Percentiles rank a stretch among this genome's conserved stretches.
Evolutionary conservation across 2,888 invertebrate species (phyloP).

Genomic region (Drosophila parthenogenetica): DNA sequence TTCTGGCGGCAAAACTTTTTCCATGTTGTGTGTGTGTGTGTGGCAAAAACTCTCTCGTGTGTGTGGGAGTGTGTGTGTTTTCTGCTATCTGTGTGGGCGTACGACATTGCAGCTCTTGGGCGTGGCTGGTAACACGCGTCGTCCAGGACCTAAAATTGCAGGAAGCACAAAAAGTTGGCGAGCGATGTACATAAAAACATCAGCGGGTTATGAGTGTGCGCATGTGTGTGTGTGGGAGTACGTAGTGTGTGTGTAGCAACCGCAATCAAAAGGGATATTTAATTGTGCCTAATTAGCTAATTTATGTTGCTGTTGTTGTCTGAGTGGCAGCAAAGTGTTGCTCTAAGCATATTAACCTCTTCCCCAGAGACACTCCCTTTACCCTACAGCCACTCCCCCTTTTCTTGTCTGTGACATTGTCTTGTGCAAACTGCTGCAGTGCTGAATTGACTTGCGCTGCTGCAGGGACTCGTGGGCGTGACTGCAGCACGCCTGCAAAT

Average conservation of each 20-base stretch:
- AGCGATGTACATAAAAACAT: slow-evolving; percentile 63
- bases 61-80: slow-evolving; percentile 26
- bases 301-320: slow-evolving; percentile 66
- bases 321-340: slow-evolving; percentile 63
- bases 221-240: slow-evolving; percentile 25
- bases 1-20: slow-evolving; percentile 73
- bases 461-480: background rate
- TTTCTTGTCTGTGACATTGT: slow-evolving; percentile 35
- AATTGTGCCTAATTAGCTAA: slow-evolving; percentile 79
- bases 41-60: slow-evolving; percentile 59
- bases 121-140: slow-evolving; percentile 68
- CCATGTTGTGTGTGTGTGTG: slow-evolving; percentile 52
- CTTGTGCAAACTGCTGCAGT: slow-evolving; percentile 46
- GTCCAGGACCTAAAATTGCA: slow-evolving; percentile 70
- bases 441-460: slow-evolving; percentile 17
- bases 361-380: background rate
- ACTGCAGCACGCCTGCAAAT: slow-evolving; percentile 34
- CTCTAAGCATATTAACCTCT: slow-evolving; percentile 68
- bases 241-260: slow-evolving; percentile 50
- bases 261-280: slow-evolving; percentile 79
- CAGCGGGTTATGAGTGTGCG: slow-evolving; percentile 40
- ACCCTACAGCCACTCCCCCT: background rate
- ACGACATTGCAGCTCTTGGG: slow-evolving; percentile 64
- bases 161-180: slow-evolving; percentile 62
- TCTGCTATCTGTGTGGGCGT: slow-evolving; percentile 59